phyloP scores from a whole-genome alignment of 2,113 vertebrate species.

The Hippotragus niger region DNA sequence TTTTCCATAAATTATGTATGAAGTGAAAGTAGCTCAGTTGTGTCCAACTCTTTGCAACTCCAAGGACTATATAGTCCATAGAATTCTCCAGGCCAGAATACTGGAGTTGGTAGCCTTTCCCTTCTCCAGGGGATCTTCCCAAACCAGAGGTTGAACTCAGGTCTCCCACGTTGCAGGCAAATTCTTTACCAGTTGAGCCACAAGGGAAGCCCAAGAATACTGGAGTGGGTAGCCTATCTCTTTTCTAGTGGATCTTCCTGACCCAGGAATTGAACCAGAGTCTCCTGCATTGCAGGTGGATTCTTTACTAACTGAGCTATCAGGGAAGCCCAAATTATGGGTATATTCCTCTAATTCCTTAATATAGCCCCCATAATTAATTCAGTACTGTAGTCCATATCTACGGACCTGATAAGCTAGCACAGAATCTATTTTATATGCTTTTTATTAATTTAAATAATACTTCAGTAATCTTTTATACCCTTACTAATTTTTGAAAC shows the following conservation, averaged over 20 bases:
- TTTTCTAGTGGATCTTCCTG: not conserved
- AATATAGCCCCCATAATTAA: not conserved
- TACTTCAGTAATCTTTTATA: slow-evolving; percentile 37
- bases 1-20: not conserved
- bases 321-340: not conserved
- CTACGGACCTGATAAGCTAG: not conserved
- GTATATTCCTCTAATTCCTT: not conserved
- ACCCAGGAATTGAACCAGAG: not conserved
- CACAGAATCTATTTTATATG: slow-evolving; percentile 45
- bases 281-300: not conserved
- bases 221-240: not conserved
- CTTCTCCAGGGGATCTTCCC: not conserved
- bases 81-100: not conserved
- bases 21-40: not conserved
- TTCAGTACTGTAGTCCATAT: not conserved
- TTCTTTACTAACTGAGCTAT: not conserved
- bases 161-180: not conserved
- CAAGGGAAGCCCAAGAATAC: not conserved
- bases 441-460: slow-evolving; percentile 54
- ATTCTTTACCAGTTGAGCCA: not conserved
- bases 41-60: not conserved
- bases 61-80: not conserved
- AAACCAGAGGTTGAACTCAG: not conserved
- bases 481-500: slow-evolving; percentile 39
- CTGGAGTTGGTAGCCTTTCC: not conserved